Base-by-base conservation (phyloP, 2,797 vertebrate species). In the Poecile montanus region DNA sequence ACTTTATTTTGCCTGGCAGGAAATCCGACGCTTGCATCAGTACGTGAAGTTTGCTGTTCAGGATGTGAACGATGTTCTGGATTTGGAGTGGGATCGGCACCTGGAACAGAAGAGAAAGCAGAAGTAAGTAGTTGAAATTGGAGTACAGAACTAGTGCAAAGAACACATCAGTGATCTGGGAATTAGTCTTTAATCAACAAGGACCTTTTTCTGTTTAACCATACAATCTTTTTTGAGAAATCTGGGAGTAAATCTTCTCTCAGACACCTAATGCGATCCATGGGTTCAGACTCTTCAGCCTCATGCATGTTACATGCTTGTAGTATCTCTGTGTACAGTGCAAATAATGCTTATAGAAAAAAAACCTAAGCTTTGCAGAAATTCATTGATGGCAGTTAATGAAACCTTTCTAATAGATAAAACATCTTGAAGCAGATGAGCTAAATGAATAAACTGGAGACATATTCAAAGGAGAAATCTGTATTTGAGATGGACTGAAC, bases 41-140 rank as follows among this genome's bases (percentile, higher is more conserved):
- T 99, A 99, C 0, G 98, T 99, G 25, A 99, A 98, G 73, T 99
- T 99, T 95, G 98, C 99, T 25, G 99, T 99, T 85, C 99, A 99
- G 96, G 99, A 99, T 23, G 99, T 99, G 74, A 99, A 99, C 23
- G 99, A 99, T 0, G 98, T 99, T 36, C 94, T 99, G 88, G 99
- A 99, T 96, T 95, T 99, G 94, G 99, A 99, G 88, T 99, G 99
- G 99, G 99, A 99, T 81, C 98, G 98, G 57, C 98, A 99, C 88
- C 95, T 99, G 97, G 99, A 99, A 61, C 98, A 98, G 93, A 99
- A 98, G 94, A 99, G 97, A 74, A 99, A 98, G 66, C 99, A 99
- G 56, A 98, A 97, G 98, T 98, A 45, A 97, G 99, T 97, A 40
- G 77, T 23, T n/a, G 51, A 82, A 74, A 12, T 2, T 74, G 65